A percentile compares a stretch with the other conserved stretches of the same genome.
Evolutionary conservation across 2,888 invertebrate genomes (phyloP).

Genomic region (Hoplodrina blanda): DNA sequence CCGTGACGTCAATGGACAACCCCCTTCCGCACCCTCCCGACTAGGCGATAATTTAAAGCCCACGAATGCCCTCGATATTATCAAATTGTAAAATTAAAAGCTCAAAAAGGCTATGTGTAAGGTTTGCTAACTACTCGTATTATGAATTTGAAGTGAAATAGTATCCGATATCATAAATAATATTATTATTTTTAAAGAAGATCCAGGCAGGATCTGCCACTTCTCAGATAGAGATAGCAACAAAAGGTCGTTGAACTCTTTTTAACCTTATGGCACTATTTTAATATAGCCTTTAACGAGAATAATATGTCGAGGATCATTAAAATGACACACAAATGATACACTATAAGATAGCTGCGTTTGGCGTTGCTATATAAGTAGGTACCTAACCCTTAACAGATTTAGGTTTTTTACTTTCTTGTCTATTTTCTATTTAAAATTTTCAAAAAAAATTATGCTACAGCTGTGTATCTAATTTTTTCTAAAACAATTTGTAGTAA

Average conservation of each 20-base stretch:
- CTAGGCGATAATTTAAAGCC: slow-evolving; percentile 44
- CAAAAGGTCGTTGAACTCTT: slow-evolving; percentile 27
- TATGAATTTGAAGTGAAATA: slow-evolving; percentile 11
- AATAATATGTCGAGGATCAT: not conserved
- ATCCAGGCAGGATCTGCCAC: not conserved
- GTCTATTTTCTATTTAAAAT: not conserved
- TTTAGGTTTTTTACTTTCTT: no score
- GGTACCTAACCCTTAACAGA: not conserved
- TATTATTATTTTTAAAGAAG: not conserved
- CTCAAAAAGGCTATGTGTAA: not conserved
- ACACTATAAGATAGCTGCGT: not conserved
- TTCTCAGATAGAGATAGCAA: slow-evolving; percentile 15
- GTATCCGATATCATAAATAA: not conserved
- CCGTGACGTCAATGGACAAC: slow-evolving; percentile 82
- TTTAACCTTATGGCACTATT: slow-evolving; percentile 16
- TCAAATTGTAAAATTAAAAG: slow-evolving; percentile 37
- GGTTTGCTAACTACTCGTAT: not conserved
- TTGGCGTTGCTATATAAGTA: not conserved
- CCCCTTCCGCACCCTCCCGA: slow-evolving; percentile 66
- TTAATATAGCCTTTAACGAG: not conserved
- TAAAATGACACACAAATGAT: not conserved
- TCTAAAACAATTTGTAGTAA: slow-evolving; percentile 26
- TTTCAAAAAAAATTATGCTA: not conserved
- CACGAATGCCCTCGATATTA: slow-evolving; percentile 38
- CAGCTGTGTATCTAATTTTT: slow-evolving; percentile 12